Evolutionary conservation across 2,888 invertebrate genomes (phyloP).

Genomic region (Ischnura elegans): DNA sequence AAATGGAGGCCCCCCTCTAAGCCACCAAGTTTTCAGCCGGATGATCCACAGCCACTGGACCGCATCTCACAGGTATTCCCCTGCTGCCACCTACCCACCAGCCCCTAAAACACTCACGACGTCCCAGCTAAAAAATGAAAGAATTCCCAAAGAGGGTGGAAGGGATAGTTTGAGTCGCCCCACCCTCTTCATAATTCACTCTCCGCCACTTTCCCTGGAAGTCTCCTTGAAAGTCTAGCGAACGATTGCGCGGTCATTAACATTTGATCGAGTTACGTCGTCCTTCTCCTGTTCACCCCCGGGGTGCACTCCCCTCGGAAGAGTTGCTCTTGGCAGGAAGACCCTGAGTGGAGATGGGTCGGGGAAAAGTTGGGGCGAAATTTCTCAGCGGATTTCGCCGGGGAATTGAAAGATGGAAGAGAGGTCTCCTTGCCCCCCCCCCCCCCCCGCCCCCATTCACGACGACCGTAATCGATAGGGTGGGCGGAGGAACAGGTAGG

Average conservation of each 20-base stretch:
- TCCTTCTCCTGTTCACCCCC: too few relatives aligned
- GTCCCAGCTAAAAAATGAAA: background rate
- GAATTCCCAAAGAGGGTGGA: background rate
- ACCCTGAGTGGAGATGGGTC: background rate
- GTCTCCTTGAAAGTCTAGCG: constrained; percentile 20
- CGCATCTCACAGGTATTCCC: background rate
- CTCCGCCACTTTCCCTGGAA: background rate
- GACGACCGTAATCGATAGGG: background rate
- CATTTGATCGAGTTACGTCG: constrained; percentile 40
- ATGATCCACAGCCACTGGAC: background rate
- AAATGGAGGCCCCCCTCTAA: background rate
- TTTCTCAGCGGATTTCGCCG: background rate
- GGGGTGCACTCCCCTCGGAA: background rate
- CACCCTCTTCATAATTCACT: background rate
- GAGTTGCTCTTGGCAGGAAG: background rate
- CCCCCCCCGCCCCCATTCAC: too few relatives aligned
- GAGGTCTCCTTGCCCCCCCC: background rate
- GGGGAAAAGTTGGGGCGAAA: background rate
- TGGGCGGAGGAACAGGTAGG: background rate
- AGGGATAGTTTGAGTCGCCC: background rate
- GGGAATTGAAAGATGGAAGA: background rate
- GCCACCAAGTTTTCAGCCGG: constrained; percentile 8
- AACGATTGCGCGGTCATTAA: constrained; percentile 49
- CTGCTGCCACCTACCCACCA: background rate
- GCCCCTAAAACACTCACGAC: background rate